Evolutionary conservation across 2,113 vertebrate genomes (phyloP).

Genomic region (Climacteris rufus): DNA sequence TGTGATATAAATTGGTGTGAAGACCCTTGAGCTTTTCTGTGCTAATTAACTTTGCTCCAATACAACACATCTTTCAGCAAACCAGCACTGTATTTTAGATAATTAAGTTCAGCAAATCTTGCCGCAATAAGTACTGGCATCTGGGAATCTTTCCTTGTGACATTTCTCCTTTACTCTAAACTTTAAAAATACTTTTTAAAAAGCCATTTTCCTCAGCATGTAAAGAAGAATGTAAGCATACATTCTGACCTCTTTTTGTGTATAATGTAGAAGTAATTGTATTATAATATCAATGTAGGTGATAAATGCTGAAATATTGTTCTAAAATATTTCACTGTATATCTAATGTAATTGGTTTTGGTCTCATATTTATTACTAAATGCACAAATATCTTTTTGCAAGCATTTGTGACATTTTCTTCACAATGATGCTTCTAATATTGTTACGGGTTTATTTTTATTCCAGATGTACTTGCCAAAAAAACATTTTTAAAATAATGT

Average conservation of each 20-base stretch:
- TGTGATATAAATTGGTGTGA: conserved; percentile 18
- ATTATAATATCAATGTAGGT: background rate
- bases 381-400: background rate
- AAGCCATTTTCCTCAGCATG: background rate
- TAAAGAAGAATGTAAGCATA: background rate
- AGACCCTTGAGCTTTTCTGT: background rate
- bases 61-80: background rate
- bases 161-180: background rate
- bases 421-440: background rate
- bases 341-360: background rate
- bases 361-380: background rate
- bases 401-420: background rate
- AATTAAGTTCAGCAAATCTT: background rate
- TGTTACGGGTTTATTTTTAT: background rate
- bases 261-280: background rate
- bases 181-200: background rate
- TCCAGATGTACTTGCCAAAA: background rate
- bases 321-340: background rate
- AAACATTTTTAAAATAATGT: background rate
- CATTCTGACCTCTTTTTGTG: background rate
- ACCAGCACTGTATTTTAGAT: background rate
- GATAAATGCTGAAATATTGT: background rate
- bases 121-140: background rate
- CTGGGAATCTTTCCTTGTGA: background rate
- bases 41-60: conserved; percentile 24